Conservation (phyloP, 2,113 vertebrate genomes). For the Atractosteus spatula region DNA sequence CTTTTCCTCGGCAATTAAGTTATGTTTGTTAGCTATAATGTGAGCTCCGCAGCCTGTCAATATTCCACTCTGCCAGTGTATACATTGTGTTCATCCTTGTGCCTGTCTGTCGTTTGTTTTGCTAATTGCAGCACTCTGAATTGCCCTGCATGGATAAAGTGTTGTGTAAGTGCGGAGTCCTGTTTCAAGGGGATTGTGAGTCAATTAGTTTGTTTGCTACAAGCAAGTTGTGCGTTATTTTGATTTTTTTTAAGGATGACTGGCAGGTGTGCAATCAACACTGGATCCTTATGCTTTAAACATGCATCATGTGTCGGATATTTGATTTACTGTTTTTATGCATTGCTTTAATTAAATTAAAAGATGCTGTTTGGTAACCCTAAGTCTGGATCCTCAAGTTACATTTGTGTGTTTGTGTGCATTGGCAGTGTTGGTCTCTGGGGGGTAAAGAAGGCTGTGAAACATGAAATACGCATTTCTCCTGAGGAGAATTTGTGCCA, state of each 20-base stretch:
- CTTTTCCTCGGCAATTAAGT: too few relatives aligned
- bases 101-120: too few relatives aligned
- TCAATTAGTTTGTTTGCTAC: background rate
- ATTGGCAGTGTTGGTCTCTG: background rate
- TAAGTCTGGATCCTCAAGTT: background rate
- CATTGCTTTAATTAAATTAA: constrained; percentile 6
- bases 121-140: too few relatives aligned
- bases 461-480: too few relatives aligned
- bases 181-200: too few relatives aligned
- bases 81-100: too few relatives aligned
- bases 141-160: too few relatives aligned
- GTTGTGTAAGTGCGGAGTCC: too few relatives aligned
- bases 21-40: too few relatives aligned
- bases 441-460: too few relatives aligned
- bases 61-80: too few relatives aligned
- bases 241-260: background rate
- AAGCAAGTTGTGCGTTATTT: background rate
- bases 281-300: background rate
- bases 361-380: constrained; percentile 12
- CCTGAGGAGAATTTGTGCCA: background rate
- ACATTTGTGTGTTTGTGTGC: constrained; percentile 3
- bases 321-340: background rate
- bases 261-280: background rate
- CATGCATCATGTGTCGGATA: background rate
- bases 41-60: too few relatives aligned